These are phyloP conservation scores for Mirza zaza DNA, from an alignment of 2,113 vertebrate species.

Conservation along the genomic window DNA sequence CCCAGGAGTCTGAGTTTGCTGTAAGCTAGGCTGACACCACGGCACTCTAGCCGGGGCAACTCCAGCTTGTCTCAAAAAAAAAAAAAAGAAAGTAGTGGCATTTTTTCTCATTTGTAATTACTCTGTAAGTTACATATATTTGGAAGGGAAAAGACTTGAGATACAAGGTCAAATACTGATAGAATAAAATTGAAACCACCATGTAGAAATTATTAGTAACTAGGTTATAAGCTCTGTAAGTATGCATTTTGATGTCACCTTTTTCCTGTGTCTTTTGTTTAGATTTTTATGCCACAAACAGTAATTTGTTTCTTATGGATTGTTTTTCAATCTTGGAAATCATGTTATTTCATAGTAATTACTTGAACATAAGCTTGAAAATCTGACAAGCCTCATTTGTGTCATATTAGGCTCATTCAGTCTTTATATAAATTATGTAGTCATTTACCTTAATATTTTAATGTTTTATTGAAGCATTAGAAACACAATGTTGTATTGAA, in stretches of 20 bases:
- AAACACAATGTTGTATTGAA: not conserved
- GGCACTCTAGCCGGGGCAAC: no score
- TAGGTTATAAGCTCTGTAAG: not conserved
- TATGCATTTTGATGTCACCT: not conserved
- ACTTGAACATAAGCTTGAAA: not conserved
- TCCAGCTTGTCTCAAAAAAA: no score
- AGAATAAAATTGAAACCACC: not conserved
- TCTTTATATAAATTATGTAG: not conserved
- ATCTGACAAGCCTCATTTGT: not conserved
- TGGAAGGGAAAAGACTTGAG: slow-evolving; percentile 74
- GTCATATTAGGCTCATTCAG: not conserved
- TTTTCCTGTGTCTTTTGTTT: not conserved
- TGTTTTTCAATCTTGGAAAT: slow-evolving; percentile 4
- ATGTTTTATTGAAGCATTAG: not conserved
- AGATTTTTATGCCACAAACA: not conserved
- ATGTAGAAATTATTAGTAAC: not conserved
- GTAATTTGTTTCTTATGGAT: not conserved
- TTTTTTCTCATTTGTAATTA: slow-evolving; percentile 83
- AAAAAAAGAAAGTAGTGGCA: slow-evolving; percentile 60
- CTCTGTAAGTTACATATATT: slow-evolving; percentile 74
- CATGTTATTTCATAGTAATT: slow-evolving; percentile 2
- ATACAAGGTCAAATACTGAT: not conserved
- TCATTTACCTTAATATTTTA: not conserved
- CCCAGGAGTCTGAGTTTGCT: no score
- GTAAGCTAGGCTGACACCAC: no score